Conservation (phyloP, 2,113 vertebrate species). For the Geothlypis trichas region DNA sequence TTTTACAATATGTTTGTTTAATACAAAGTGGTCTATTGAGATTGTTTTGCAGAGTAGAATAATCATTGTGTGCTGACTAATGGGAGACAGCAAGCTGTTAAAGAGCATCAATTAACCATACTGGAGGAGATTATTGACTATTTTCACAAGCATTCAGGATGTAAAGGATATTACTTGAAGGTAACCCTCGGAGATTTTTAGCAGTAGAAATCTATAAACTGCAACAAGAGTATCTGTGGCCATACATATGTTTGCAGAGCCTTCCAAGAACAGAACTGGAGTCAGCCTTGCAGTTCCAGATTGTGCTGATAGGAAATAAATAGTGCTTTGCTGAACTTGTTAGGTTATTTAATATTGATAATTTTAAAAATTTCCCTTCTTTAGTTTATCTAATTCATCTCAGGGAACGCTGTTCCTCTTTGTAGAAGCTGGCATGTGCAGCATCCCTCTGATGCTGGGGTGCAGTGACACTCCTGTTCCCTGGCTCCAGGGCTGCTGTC, state of each 20-base stretch:
- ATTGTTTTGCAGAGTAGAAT: constrained; percentile 29
- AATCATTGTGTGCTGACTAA: constrained; percentile 44
- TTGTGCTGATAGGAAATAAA: neutral
- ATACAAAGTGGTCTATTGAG: constrained; percentile 50
- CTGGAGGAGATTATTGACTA: constrained; percentile 7
- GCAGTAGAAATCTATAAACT: neutral
- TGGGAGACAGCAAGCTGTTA: constrained; percentile 50
- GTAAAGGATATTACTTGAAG: neutral
- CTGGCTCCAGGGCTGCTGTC: neutral
- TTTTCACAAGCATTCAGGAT: neutral
- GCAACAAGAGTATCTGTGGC: neutral
- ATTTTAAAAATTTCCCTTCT: neutral
- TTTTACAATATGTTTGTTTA: constrained; percentile 47
- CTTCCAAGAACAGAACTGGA: neutral
- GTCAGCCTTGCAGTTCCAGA: neutral
- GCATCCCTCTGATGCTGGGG: neutral
- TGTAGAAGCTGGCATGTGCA: neutral
- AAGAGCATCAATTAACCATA: constrained; percentile 43
- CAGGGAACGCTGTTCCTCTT: neutral
- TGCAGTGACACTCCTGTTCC: neutral
- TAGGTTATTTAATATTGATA: neutral
- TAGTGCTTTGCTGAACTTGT: neutral
- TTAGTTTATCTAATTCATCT: neutral
- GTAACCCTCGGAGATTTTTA: neutral
- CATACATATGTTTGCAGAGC: neutral